Conservation (phyloP, 1,140 invertebrate genomes). For the Sarcophaga bullata region DNA sequence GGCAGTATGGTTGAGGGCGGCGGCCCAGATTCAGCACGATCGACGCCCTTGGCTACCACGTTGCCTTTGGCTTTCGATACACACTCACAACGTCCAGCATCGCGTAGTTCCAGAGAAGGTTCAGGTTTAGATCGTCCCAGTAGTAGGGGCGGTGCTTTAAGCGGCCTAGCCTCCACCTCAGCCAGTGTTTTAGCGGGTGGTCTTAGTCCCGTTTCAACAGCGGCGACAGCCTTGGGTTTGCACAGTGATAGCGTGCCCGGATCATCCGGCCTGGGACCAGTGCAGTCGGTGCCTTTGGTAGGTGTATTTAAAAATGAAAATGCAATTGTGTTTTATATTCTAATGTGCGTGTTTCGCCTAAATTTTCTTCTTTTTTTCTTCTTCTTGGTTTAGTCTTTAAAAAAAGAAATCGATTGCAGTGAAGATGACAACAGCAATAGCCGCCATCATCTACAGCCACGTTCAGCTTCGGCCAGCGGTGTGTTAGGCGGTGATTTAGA, state of each 20-base stretch:
- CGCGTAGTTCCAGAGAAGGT: slow-evolving; percentile 44
- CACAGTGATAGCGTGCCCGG: slow-evolving; percentile 73
- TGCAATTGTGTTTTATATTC: neutral
- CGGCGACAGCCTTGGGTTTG: slow-evolving; percentile 38
- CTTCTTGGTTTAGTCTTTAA: slow-evolving; percentile 74
- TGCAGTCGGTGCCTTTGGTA: slow-evolving; percentile 87
- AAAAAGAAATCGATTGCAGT: slow-evolving; percentile 87
- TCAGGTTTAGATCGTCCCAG: slow-evolving; percentile 42
- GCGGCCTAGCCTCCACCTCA: slow-evolving; percentile 43
- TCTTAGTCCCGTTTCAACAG: slow-evolving; percentile 50
- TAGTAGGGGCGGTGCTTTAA: slow-evolving; percentile 47
- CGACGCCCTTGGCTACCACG: slow-evolving; percentile 52
- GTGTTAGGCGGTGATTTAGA: slow-evolving; percentile 80
- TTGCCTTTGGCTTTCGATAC: slow-evolving; percentile 45
- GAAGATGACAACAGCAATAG: slow-evolving; percentile 74
- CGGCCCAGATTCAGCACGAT: slow-evolving; percentile 53
- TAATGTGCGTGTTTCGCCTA: neutral
- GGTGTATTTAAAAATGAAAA: slow-evolving; percentile 60
- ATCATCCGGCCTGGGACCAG: slow-evolving; percentile 81
- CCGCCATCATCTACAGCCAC: slow-evolving; percentile 63
- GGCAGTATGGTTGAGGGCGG: slow-evolving; percentile 33
- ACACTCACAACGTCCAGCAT: slow-evolving; percentile 56
- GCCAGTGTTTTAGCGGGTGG: slow-evolving; percentile 48
- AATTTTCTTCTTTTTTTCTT: slow-evolving; percentile 28
- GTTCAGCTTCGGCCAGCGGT: slow-evolving; percentile 70